Base-by-base conservation (phyloP, 2,113 vertebrate species). In the Oryzias celebensis region DNA sequence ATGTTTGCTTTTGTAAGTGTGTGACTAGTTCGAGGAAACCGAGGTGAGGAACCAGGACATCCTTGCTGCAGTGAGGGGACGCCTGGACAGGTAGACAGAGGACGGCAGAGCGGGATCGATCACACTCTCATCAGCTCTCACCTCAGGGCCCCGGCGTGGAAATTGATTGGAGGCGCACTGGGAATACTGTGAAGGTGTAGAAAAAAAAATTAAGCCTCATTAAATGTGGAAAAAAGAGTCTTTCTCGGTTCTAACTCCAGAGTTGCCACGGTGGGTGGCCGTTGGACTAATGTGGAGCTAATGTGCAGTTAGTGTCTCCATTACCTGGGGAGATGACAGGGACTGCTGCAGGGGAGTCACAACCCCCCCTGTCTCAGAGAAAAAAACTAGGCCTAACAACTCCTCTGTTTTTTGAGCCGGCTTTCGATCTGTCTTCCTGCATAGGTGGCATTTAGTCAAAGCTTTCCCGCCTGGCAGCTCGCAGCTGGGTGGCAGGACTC, bases 371-470 rank as follows among this genome's bases (percentile, higher is more conserved):
- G 28, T 78, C 78, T 81, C 67, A 77, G 74, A 79, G 68, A 84
- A 84, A 20, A 20, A 87, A 84, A 83, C 77, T 75, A 71, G 71
- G 68, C 73, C 62, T 79, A 76, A 85, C 85, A 84, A 65, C 76
- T 74, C 31, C 79, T 83, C 70, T 84, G 63, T 84, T 71, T 85
- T 78, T 74, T 55, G 20, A 77, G 4, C 73, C 65, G 59, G 63
- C 75, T 69, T 83, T 85, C 81, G 52, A 80, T 85, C 67, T 66
- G 74, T 85, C 80, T 78, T 84, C 87, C 80, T 82, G 59, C 75
- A 69, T 62, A 77, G 89, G 82, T 93, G 92, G 89, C 91, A 93
- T 93, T 94, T 93, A 91, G 84, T 91, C 85, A 83, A 75, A 80
- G 82, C 36, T 76, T 83, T 68, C 76, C 81, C 84, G 89, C 86